Evolutionary conservation across 2,888 invertebrate species (phyloP).

Genomic region (Pterobdella sp.): DNA sequence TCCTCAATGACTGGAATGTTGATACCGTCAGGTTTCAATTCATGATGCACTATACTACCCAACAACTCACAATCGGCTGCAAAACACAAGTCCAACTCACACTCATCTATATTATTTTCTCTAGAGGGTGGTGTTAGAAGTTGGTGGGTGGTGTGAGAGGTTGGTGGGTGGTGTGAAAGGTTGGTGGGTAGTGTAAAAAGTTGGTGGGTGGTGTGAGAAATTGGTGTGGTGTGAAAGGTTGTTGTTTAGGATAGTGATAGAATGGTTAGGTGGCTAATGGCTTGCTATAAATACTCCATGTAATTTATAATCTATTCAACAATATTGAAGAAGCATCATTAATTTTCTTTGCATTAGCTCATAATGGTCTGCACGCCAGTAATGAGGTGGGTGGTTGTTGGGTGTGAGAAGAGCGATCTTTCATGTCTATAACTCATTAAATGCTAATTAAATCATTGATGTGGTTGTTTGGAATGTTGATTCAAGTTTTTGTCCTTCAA

Average conservation of each 20-base stretch:
- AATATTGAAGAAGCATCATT: too few relatives aligned
- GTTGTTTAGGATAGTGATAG: neutral
- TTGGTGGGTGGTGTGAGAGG: neutral
- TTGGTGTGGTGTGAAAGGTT: neutral
- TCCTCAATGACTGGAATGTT: constrained; percentile 79
- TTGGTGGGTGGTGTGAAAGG: neutral
- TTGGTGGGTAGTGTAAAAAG: neutral
- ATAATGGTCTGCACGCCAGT: too few relatives aligned
- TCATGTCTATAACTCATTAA: too few relatives aligned
- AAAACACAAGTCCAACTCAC: constrained; percentile 85
- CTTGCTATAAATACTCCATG: too few relatives aligned
- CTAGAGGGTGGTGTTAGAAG: constrained; percentile 39
- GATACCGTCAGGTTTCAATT: constrained; percentile 83
- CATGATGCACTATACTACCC: constrained; percentile 93
- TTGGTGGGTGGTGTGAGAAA: neutral
- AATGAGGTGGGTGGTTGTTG: neutral
- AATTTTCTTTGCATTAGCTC: too few relatives aligned
- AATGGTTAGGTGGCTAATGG: neutral
- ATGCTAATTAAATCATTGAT: too few relatives aligned
- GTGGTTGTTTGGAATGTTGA: too few relatives aligned
- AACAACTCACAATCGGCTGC: constrained; percentile 95
- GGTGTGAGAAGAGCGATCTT: neutral
- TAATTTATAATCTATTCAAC: too few relatives aligned
- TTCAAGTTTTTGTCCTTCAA: too few relatives aligned
- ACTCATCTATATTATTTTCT: constrained; percentile 75